A percentile compares a stretch with the other conserved stretches of the same genome.
phyloP scores from a whole-genome alignment of 2,888 invertebrate species.

The Diaprepes abbreviatus region DNA sequence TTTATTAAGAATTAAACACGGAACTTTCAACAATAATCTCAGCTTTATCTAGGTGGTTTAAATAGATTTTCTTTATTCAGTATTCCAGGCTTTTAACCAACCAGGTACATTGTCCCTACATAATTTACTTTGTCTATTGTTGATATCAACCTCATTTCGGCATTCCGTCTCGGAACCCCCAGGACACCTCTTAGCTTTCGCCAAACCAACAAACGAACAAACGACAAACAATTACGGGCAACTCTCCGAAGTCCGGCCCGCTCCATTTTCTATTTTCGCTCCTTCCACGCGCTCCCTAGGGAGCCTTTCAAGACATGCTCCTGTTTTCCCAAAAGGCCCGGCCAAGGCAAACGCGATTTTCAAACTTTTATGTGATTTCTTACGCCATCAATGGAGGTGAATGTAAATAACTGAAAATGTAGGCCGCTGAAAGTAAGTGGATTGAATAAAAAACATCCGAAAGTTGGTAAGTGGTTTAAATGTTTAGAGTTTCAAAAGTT shows the following conservation, averaged over 20 bases:
- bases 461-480: slow-evolving; percentile 19
- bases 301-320: slow-evolving; percentile 23
- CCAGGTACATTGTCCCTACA: no score
- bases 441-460: slow-evolving; percentile 21
- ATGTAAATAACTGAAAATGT: slow-evolving; percentile 18
- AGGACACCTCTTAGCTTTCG: background rate
- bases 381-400: slow-evolving; percentile 18
- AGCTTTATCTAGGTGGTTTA: no score
- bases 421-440: slow-evolving; percentile 6
- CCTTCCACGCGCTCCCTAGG: slow-evolving; percentile 6
- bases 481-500: background rate
- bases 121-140: background rate
- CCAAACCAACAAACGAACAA: slow-evolving; percentile 21
- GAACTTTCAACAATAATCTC: no score
- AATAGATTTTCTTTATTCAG: no score
- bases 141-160: slow-evolving; percentile 1
- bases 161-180: background rate
- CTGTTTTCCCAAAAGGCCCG: slow-evolving; percentile 3
- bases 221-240: slow-evolving; percentile 31
- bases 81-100: no score
- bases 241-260: slow-evolving; percentile 31
- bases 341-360: slow-evolving; percentile 13
- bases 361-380: slow-evolving; percentile 33
- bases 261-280: slow-evolving; percentile 31
- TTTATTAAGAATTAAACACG: no score